Conservation (phyloP, 2,797 vertebrate species). For the Xenops minutus region DNA sequence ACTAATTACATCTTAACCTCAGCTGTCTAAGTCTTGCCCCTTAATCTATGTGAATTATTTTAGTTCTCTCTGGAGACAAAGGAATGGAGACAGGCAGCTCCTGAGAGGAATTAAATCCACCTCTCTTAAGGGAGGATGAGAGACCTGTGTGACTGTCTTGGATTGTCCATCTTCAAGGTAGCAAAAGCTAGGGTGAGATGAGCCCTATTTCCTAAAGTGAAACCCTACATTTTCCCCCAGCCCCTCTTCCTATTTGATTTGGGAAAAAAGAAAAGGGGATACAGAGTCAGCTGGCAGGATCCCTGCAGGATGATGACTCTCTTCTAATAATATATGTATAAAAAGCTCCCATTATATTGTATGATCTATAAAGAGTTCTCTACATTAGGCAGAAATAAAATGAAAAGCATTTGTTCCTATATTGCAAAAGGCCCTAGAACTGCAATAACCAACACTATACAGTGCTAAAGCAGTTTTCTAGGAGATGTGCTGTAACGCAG, state of each 20-base stretch:
- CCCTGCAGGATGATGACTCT: not conserved
- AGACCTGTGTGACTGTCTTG: not conserved
- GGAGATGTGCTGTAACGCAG: not conserved
- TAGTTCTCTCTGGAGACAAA: not conserved
- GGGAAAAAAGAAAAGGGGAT: not conserved
- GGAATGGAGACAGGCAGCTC: not conserved
- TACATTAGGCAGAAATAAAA: not conserved
- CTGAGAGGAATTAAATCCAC: not conserved
- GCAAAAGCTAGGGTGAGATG: not conserved
- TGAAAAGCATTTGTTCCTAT: not conserved
- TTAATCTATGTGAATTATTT: not conserved
- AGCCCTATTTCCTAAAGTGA: not conserved
- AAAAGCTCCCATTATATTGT: not conserved
- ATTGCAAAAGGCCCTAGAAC: not conserved
- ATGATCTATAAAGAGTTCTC: not conserved
- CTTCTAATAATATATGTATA: not conserved
- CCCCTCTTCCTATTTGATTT: not conserved
- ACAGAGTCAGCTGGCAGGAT: not conserved
- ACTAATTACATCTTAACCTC: not conserved
- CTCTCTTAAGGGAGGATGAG: not conserved
- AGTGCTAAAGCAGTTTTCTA: not conserved
- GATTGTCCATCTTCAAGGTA: not conserved
- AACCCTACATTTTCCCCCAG: not conserved
- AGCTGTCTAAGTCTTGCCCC: not conserved
- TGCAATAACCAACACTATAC: not conserved